Conservation (phyloP, 1,140 invertebrate genomes). For the Bradysia coprophila region DNA sequence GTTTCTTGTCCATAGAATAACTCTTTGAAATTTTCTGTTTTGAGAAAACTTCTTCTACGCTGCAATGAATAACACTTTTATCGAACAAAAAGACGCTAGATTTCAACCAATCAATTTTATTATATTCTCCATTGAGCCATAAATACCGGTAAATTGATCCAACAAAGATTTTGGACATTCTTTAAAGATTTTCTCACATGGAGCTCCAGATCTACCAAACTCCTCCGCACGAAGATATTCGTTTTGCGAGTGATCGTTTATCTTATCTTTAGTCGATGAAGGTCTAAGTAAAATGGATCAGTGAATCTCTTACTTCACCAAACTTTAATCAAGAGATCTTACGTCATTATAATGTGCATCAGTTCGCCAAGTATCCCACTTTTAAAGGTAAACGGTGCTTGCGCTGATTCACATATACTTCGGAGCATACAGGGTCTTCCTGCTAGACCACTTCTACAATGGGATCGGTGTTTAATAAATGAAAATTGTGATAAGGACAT, state of each 20-base stretch:
- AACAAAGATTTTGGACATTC: constrained; percentile 41
- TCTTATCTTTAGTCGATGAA: constrained; percentile 36
- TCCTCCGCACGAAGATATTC: constrained; percentile 49
- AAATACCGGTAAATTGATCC: constrained; percentile 31
- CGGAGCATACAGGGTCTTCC: constrained; percentile 50
- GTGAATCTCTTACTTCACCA: constrained; percentile 3
- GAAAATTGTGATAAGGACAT: background rate
- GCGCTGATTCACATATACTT: constrained; percentile 53
- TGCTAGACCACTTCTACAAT: constrained; percentile 32
- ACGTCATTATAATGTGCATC: constrained; percentile 48
- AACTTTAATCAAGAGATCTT: constrained; percentile 13
- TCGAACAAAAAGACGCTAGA: too few species aligned
- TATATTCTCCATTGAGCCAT: background rate
- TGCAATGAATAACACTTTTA: too few species aligned
- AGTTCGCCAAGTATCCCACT: constrained; percentile 49
- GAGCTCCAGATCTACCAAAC: constrained; percentile 30
- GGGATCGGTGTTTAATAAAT: background rate
- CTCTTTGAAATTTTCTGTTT: too few species aligned
- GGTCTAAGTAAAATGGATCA: constrained; percentile 27
- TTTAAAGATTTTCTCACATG: constrained; percentile 36
- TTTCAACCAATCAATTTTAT: too few species aligned
- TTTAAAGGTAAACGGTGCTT: constrained; percentile 39
- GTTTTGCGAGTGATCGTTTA: constrained; percentile 41
- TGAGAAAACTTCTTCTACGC: too few species aligned
- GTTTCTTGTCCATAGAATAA: too few species aligned